Base-by-base conservation (phyloP, 2,888 invertebrate genomes). In the Microdon myrmicae region DNA sequence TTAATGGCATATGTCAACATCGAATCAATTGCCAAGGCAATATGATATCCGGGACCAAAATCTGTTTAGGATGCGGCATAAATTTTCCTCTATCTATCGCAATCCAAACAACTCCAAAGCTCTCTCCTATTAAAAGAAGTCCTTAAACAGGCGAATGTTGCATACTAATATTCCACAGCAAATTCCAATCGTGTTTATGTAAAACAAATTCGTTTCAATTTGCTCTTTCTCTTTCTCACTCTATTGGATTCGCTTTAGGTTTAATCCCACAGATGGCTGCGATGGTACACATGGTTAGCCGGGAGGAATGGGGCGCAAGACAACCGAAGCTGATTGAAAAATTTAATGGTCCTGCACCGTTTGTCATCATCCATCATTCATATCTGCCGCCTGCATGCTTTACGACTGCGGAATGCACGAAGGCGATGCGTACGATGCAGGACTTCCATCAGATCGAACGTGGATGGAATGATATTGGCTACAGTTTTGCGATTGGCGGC, bases 281-380 rank as follows among this genome's bases (percentile, higher is more conserved):
- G n/a, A 48, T 55, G 23, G 38, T 8, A 39, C 72, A 71, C 12
- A 70, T 78, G 31, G 76, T 76, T 0, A 75, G 82, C 0, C 81
- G 87, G 3, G 74, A 77, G 0, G 83, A 82, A 41, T 90, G 90
- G 90, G 81, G 80, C 0, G 89, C 86, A 0, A 71, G 76, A 4
- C 79, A 82, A 0, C 76, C 86, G 0, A 83, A 78, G 13, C 68
- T 74, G 9, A 72, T 77, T 4, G 75, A 79, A 37, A 76, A 80
- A 1, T 82, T 88, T 70, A 48, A 71, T 19, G 83, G 82, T 5
- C 87, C 88, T 2, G 86, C 86, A 1, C 85, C 86, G 0, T 87
- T 83, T 73, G 88, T 89, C 29, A 84, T 90, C 60, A 86, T 90
- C 67, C 90, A 90, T 74, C 90, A 90, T 77, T 87, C 87, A 0